Conservation (phyloP, 2,797 vertebrate species). For the Megaceryle alcyon region DNA sequence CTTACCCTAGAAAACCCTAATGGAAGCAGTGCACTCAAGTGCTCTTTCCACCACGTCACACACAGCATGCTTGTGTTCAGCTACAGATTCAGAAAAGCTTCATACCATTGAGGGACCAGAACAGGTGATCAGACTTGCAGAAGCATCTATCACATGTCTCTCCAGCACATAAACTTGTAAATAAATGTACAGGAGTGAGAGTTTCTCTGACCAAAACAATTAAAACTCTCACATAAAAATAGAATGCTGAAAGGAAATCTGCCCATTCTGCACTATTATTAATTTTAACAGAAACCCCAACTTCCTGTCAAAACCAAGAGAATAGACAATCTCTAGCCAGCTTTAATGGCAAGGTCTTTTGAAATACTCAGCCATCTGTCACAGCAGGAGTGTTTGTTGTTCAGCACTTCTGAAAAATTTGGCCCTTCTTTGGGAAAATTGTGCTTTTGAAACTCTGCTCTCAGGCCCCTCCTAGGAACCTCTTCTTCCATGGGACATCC, state of each 20-base stretch:
- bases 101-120: neutral
- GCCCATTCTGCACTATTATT: slow-evolving; percentile 19
- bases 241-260: slow-evolving; percentile 36
- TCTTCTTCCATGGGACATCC: neutral
- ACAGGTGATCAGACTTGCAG: neutral
- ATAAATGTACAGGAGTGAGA: neutral
- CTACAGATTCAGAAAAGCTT: neutral
- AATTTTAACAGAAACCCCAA: slow-evolving; percentile 46
- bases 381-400: slow-evolving; percentile 54
- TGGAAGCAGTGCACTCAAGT: neutral
- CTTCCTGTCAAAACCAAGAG: slow-evolving; percentile 55
- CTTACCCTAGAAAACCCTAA: neutral
- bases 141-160: neutral
- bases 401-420: slow-evolving; percentile 47
- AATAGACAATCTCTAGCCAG: slow-evolving; percentile 55
- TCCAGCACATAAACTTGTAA: neutral
- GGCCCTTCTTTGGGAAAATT: slow-evolving; percentile 27
- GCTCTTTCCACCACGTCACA: neutral
- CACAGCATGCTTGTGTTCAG: rapidly evolving
- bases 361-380: slow-evolving; percentile 65
- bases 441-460: neutral
- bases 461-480: neutral
- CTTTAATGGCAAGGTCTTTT: slow-evolving; percentile 55
- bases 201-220: slow-evolving; percentile 9
- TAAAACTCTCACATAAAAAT: slow-evolving; percentile 39